Conservation (phyloP, 2,113 vertebrate species). For the mouse (Mus musculus) region GRCm39 chr19:28861001-28861500, state of each 20-base stretch:
- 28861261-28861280: background rate
- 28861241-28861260: background rate
- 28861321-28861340: background rate
- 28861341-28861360: too few relatives aligned
- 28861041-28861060: background rate
- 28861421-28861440: background rate
- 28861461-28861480: background rate
- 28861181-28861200: background rate
- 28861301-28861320: background rate
- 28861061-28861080: background rate
- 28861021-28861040: background rate
- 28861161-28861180: background rate
- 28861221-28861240: background rate
- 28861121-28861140: background rate
- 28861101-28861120: background rate
- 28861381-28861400: background rate
- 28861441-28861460: background rate
- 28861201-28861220: background rate
- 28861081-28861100: background rate
- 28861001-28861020: background rate
- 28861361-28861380: background rate
- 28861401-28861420: rapidly evolving
- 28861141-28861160: background rate
- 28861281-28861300: background rate
- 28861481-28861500: background rate